Evolutionary conservation across 2,888 invertebrate species (phyloP).

Genomic region (Leucophenga montana): DNA sequence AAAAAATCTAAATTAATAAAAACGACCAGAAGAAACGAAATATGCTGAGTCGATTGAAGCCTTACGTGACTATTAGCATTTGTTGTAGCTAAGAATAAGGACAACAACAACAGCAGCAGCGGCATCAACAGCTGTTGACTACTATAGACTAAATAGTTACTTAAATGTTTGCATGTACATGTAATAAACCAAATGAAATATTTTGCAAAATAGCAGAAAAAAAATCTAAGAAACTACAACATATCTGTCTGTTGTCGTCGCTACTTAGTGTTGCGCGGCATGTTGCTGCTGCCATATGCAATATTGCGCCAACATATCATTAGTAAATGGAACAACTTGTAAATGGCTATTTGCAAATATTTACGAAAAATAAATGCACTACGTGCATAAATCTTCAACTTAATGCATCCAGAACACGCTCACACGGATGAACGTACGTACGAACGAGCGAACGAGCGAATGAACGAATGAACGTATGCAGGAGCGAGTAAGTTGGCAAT

Average conservation of each 20-base stretch:
- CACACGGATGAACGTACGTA: neutral
- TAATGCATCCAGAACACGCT: constrained; percentile 29
- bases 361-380: constrained; percentile 27
- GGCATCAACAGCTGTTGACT: neutral
- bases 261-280: too few species aligned
- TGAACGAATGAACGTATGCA: neutral
- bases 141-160: neutral
- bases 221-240: neutral
- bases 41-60: neutral
- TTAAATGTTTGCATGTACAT: constrained; percentile 22
- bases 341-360: constrained; percentile 25
- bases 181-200: constrained; percentile 25
- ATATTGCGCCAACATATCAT: constrained; percentile 23
- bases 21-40: neutral
- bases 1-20: constrained; percentile 25
- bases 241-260: constrained; percentile 5
- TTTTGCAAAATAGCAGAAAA: constrained; percentile 8
- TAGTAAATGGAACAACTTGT: constrained; percentile 28
- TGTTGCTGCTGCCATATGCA: constrained; percentile 8
- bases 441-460: too few species aligned
- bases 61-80: constrained; percentile 24
- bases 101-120: constrained; percentile 1
- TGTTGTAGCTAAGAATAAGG: neutral
- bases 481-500: neutral
- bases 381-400: constrained; percentile 20